phyloP scores from a whole-genome alignment of 2,113 vertebrate species.

The Austrofundulus limnaeus region DNA sequence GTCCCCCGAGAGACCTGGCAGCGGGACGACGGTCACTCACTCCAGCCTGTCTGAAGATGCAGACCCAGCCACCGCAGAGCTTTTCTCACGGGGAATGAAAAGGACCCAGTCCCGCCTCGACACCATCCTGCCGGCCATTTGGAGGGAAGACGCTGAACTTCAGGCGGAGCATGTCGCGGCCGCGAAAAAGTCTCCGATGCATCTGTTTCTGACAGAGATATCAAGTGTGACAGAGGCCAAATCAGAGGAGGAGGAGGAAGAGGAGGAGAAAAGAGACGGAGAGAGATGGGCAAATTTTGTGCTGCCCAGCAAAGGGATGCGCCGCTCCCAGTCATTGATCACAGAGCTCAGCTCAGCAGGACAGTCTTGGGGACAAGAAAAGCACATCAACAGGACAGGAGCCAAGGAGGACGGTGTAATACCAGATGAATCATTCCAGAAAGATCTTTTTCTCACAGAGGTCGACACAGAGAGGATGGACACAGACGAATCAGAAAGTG shows the following conservation, averaged over 20 bases:
- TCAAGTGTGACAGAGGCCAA: slow-evolving; percentile 68
- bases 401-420: slow-evolving; percentile 33
- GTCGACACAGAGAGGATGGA: slow-evolving; percentile 73
- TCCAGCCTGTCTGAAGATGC: slow-evolving; percentile 73
- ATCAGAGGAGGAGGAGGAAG: slow-evolving; percentile 66
- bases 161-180: slow-evolving; percentile 68
- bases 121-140: slow-evolving; percentile 80
- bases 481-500: slow-evolving; percentile 55
- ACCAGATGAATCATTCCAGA: slow-evolving; percentile 65
- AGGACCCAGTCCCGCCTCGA: slow-evolving; percentile 82
- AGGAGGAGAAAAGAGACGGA: slow-evolving; percentile 55
- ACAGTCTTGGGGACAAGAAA: slow-evolving; percentile 60
- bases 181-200: slow-evolving; percentile 80
- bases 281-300: slow-evolving; percentile 65
- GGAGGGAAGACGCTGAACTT: slow-evolving; percentile 80
- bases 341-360: slow-evolving; percentile 74
- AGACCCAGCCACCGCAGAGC: slow-evolving; percentile 67
- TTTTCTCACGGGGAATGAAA: slow-evolving; percentile 81
- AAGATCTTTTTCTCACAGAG: slow-evolving; percentile 82
- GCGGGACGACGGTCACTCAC: slow-evolving; percentile 63
- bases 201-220: slow-evolving; percentile 82
- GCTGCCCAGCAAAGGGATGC: slow-evolving; percentile 72
- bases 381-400: slow-evolving; percentile 29
- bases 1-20: slow-evolving; percentile 70
- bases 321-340: slow-evolving; percentile 75